Percentiles rank a stretch among this genome's conserved stretches.
Conservation (phyloP, 2,113 vertebrate genomes). For the Gorsachius goisagi region DNA sequence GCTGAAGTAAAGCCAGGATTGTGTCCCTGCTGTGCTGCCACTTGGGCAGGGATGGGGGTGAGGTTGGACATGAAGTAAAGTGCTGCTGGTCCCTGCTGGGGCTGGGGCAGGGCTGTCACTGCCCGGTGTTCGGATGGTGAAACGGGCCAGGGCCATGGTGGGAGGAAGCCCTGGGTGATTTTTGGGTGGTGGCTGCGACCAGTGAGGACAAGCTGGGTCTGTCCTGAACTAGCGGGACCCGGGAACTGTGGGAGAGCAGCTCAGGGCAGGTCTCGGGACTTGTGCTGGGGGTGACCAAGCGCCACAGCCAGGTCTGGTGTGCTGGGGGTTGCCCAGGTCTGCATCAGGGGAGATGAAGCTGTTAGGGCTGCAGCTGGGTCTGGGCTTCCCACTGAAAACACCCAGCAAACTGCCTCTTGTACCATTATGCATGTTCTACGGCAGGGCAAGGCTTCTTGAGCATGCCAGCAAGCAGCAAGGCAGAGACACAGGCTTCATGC, state of each 20-base stretch:
- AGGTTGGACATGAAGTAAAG: neutral
- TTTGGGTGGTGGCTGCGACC: neutral
- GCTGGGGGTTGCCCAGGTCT: neutral
- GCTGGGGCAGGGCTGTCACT: neutral
- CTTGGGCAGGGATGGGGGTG: fast-evolving
- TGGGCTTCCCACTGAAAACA: neutral
- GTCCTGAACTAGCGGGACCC: neutral
- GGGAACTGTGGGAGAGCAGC: fast-evolving
- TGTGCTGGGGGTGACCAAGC: neutral
- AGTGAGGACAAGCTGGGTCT: neutral
- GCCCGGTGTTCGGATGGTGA: neutral
- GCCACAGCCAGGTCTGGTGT: fast-evolving
- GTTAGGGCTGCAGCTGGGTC: fast-evolving
- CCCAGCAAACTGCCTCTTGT: neutral
- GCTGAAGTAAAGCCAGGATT: neutral
- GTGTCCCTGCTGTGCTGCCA: fast-evolving
- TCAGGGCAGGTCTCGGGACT: neutral
- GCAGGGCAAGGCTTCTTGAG: neutral
- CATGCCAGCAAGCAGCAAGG: neutral
- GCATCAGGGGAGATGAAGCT: neutral
- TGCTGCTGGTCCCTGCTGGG: fast-evolving
- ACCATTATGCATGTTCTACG: neutral
- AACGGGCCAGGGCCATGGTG: fast-evolving
- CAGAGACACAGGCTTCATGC: neutral
- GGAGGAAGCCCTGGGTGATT: neutral